Conservation (phyloP, 2,113 vertebrate genomes). For the Stictonetta naevosa region DNA sequence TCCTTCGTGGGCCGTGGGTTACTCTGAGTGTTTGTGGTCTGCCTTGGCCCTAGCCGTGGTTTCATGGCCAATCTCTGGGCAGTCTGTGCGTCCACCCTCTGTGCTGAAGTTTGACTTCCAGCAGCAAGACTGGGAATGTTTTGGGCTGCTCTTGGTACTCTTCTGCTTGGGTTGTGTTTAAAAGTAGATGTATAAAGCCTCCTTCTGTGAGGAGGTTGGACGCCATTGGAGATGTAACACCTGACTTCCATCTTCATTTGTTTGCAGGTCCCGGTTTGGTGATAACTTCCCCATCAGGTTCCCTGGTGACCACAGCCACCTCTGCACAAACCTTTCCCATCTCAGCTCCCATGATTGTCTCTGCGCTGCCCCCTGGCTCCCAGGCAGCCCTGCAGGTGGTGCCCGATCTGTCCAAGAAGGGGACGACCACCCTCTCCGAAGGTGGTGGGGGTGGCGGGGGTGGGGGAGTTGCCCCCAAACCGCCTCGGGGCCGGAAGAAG, state of each 20-base stretch:
- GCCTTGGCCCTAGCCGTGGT: background rate
- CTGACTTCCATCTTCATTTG: constrained; percentile 41
- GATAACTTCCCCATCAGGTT: constrained; percentile 94
- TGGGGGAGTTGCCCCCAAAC: constrained; percentile 75
- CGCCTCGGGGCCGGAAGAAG: constrained; percentile 83
- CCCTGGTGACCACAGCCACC: constrained; percentile 90
- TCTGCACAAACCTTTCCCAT: constrained; percentile 89
- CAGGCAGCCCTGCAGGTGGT: constrained; percentile 84
- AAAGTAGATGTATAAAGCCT: background rate
- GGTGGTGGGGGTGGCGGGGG: constrained; percentile 62
- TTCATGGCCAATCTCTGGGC: background rate
- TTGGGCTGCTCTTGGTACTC: background rate
- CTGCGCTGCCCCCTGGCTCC: constrained; percentile 86
- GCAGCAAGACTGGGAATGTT: background rate
- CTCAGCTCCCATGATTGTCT: constrained; percentile 95
- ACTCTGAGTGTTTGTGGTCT: background rate
- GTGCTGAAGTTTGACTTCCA: background rate
- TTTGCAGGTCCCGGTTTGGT: constrained; percentile 91
- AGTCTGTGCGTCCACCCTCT: background rate
- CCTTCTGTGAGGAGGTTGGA: background rate
- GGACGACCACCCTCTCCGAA: constrained; percentile 71
- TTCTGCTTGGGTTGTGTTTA: background rate
- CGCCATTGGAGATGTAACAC: background rate
- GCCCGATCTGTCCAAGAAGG: constrained; percentile 83
- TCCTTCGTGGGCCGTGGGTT: background rate